A percentile compares a stretch with the other conserved stretches of the same genome.
Conservation (phyloP, 30 jellyfish, hydroid and myxozoan species). For the Aurelia sp. region DNA sequence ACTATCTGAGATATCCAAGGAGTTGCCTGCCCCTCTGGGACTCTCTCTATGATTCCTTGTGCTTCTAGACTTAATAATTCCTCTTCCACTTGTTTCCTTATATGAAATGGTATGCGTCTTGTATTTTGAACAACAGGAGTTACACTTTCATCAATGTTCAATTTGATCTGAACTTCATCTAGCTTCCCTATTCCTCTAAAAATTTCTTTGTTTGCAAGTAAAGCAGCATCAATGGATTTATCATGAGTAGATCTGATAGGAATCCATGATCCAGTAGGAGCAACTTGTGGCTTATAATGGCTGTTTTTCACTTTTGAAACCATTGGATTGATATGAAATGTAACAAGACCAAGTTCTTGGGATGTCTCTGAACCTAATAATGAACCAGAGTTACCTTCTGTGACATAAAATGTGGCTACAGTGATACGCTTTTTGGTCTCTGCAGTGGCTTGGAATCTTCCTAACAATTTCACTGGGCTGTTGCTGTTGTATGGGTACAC, state of each 20-base stretch:
- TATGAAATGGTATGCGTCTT: constrained; percentile 35
- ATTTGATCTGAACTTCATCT: too few species aligned
- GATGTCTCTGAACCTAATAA: constrained; percentile 63
- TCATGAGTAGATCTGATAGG: constrained; percentile 59
- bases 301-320: constrained; percentile 32
- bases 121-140: neutral
- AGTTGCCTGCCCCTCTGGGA: constrained; percentile 67
- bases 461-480: constrained; percentile 49
- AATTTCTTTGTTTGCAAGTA: too few species aligned
- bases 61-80: constrained; percentile 25
- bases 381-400: constrained; percentile 55
- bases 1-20: constrained; percentile 65
- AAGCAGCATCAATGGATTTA: constrained; percentile 16
- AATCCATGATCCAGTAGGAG: constrained; percentile 35
- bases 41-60: constrained; percentile 45
- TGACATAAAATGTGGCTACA: constrained; percentile 53
- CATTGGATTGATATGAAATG: constrained; percentile 51
- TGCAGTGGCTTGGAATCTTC: constrained; percentile 63
- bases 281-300: constrained; percentile 15
- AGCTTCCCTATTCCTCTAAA: too few species aligned
- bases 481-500: constrained; percentile 60
- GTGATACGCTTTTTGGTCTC: constrained; percentile 64
- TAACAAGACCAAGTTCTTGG: constrained; percentile 68
- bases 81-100: constrained; percentile 30
- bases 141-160: too few species aligned